A percentile compares a stretch with the other conserved stretches of the same genome.
phyloP scores from a whole-genome alignment of 2,113 vertebrate species.

The Anas platyrhynchos region DNA sequence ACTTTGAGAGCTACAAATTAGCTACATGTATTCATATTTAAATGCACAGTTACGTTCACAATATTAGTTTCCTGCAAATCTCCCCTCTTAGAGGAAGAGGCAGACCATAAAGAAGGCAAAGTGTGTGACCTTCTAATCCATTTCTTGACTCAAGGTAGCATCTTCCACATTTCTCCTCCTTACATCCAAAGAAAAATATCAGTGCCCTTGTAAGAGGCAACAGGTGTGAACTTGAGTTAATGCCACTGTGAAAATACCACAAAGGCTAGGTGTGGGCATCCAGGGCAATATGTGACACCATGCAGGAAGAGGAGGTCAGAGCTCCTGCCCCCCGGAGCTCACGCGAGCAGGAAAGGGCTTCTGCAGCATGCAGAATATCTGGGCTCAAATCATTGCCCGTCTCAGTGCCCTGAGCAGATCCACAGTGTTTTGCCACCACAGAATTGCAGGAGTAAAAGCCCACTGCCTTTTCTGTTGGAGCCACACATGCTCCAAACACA shows the following conservation, averaged over 20 bases:
- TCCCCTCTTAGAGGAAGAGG: background rate
- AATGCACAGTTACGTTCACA: background rate
- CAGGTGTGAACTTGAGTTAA: background rate
- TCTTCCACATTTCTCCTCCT: background rate
- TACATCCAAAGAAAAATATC: background rate
- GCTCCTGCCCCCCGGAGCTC: background rate
- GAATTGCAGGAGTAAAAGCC: background rate
- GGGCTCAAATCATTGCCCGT: rapidly evolving
- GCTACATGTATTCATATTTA: background rate
- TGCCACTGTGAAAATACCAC: background rate
- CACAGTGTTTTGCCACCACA: background rate
- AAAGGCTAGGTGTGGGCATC: background rate
- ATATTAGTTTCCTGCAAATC: background rate
- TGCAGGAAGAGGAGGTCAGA: background rate
- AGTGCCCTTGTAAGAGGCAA: background rate
- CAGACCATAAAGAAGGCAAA: background rate
- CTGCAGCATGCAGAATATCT: background rate
- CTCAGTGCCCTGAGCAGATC: background rate
- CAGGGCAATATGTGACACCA: background rate
- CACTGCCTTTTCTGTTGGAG: background rate
- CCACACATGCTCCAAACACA: background rate
- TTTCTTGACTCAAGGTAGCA: background rate
- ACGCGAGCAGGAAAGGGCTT: rapidly evolving
- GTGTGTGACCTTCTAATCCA: background rate
- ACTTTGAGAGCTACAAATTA: background rate